phyloP scores from a whole-genome alignment of 2,797 vertebrate genomes.

The Okamejei kenojei region DNA sequence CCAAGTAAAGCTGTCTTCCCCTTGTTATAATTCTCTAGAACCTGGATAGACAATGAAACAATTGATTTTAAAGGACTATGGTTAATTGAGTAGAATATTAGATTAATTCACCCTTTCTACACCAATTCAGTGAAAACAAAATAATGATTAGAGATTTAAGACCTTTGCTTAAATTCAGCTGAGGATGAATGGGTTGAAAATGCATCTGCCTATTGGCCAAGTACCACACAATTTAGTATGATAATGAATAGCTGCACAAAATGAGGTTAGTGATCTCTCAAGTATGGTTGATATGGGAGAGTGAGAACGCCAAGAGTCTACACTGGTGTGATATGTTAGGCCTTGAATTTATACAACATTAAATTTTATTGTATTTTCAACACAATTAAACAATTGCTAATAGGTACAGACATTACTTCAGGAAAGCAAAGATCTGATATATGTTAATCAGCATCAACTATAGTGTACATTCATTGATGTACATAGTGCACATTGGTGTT shows the following conservation, averaged over 20 bases:
- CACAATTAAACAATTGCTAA: too few species aligned
- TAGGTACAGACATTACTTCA: background rate
- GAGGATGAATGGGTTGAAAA: background rate
- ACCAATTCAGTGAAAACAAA: background rate
- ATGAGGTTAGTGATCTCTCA: background rate
- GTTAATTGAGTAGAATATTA: background rate
- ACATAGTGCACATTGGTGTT: too few species aligned
- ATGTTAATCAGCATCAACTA: background rate
- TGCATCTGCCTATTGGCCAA: background rate
- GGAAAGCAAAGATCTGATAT: background rate
- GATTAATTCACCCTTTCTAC: background rate
- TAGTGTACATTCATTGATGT: background rate
- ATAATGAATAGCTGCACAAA: background rate
- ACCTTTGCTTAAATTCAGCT: background rate
- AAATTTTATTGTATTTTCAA: background rate
- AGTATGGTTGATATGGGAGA: background rate
- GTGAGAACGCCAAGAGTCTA: background rate
- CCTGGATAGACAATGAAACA: conserved; percentile 59
- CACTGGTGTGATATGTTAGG: background rate
- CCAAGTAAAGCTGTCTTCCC: conserved; percentile 94
- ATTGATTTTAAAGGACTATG: background rate
- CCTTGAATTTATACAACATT: background rate
- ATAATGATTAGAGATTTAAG: background rate
- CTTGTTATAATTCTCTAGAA: conserved; percentile 98
- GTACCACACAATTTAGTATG: background rate